A percentile compares a stretch with the other conserved stretches of the same genome.
phyloP scores from a whole-genome alignment of 2,888 invertebrate species.

The Stomorhina lunata region DNA sequence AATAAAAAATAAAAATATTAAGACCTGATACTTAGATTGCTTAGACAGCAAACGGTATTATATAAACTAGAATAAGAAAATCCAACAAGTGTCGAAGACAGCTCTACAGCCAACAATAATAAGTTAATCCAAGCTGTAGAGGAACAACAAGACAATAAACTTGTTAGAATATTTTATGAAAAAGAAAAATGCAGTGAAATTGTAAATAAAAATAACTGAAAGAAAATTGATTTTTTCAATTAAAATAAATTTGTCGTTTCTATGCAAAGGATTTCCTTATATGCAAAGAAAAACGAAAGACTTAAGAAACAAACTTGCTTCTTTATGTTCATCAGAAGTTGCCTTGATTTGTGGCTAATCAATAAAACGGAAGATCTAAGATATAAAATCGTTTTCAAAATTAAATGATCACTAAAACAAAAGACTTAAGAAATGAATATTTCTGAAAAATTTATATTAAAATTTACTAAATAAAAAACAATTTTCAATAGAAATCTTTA shows the following conservation, averaged over 20 bases:
- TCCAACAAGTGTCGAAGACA: constrained; percentile 19
- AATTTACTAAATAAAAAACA: too few species aligned
- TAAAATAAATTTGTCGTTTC: constrained; percentile 11
- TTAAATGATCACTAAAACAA: not conserved
- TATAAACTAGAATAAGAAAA: constrained; percentile 46
- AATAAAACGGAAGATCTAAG: not conserved
- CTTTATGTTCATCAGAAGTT: too few species aligned
- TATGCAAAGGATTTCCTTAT: not conserved
- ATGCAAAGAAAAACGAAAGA: constrained; percentile 66
- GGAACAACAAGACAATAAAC: constrained; percentile 41
- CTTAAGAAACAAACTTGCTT: constrained; percentile 68
- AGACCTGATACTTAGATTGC: constrained; percentile 22
- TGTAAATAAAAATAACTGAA: too few species aligned
- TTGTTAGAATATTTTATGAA: constrained; percentile 10
- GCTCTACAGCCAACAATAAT: not conserved
- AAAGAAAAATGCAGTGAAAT: constrained; percentile 12
- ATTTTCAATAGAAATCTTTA: too few species aligned
- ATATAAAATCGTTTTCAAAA: not conserved
- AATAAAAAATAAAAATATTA: not conserved
- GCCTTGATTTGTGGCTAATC: too few species aligned
- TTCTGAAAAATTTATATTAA: too few species aligned
- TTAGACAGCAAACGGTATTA: constrained; percentile 59
- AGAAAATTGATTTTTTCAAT: constrained; percentile 45
- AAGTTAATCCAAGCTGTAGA: constrained; percentile 7
- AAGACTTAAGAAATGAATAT: constrained; percentile 16